Evolutionary conservation across 2,113 vertebrate genomes (phyloP).

Genomic region (Colinus virginianus): DNA sequence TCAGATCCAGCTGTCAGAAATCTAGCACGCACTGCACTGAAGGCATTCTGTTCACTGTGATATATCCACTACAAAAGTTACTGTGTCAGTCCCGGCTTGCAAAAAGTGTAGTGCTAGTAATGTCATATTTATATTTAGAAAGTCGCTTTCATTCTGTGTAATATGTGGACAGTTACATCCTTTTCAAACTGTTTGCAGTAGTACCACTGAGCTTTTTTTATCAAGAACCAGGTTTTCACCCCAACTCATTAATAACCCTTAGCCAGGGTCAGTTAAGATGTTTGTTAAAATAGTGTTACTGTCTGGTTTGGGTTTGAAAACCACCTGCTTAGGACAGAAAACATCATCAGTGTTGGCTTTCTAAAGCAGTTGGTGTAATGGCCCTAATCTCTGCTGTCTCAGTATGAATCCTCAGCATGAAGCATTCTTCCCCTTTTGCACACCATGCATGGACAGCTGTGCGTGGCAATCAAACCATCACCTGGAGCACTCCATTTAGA

Average conservation of each 20-base stretch:
- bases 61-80: neutral
- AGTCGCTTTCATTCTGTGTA: neutral
- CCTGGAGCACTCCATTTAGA: accelerated
- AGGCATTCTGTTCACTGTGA: neutral
- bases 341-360: neutral
- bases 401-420: neutral
- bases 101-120: neutral
- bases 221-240: neutral
- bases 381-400: neutral
- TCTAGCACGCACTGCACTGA: neutral
- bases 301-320: neutral
- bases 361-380: accelerated
- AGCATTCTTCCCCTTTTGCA: neutral
- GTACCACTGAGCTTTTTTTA: neutral
- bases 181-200: neutral
- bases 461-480: neutral
- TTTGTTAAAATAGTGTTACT: neutral
- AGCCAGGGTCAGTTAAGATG: neutral
- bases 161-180: neutral
- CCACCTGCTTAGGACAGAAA: neutral
- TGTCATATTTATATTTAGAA: neutral
- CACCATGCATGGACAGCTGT: accelerated
- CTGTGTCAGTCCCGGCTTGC: neutral
- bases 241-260: neutral
- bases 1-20: neutral